Base-by-base conservation (phyloP, 2,797 vertebrate species). In the Karalla daura region DNA sequence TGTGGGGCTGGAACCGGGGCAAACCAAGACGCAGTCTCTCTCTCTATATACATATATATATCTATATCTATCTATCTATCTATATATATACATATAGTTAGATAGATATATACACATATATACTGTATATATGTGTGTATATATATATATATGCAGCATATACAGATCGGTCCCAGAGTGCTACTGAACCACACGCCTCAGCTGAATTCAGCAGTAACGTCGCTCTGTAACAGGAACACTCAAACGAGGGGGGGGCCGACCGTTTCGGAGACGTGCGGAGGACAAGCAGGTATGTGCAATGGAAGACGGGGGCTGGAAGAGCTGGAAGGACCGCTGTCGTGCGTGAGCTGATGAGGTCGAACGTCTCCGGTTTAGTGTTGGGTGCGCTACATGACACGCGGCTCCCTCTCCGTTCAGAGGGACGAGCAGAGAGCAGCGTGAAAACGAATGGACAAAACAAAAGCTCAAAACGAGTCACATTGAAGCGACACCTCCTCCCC, bases 71-170 rank as follows among this genome's bases (percentile, higher is more conserved):
- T n/a, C n/a, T n/a, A n/a, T n/a, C n/a, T n/a, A n/a, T n/a, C n/a
- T n/a, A n/a, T n/a, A n/a, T n/a, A n/a, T n/a, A n/a, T n/a, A n/a
- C n/a, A n/a, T n/a, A n/a, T n/a, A n/a, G n/a, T n/a, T n/a, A n/a
- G n/a, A n/a, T n/a, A n/a, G n/a, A n/a, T n/a, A n/a, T n/a, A n/a
- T n/a, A n/a, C n/a, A n/a, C n/a, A n/a, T n/a, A n/a, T n/a, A n/a
- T n/a, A n/a, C n/a, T n/a, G n/a, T n/a, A n/a, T n/a, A n/a, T n/a
- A n/a, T n/a, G n/a, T n/a, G n/a, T n/a, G n/a, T n/a, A n/a, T n/a
- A n/a, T n/a, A n/a, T n/a, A n/a, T n/a, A n/a, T 52, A 36, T 52
- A 33, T 49, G 62, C 63, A 80, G 60, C 69, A 72, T 67, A 50
- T 59, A 75, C 67, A 69, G 21, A 67, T 70, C 56, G n/a, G 15